phyloP scores from a whole-genome alignment of 2,113 vertebrate genomes.

The Meleagris gallopavo region DNA sequence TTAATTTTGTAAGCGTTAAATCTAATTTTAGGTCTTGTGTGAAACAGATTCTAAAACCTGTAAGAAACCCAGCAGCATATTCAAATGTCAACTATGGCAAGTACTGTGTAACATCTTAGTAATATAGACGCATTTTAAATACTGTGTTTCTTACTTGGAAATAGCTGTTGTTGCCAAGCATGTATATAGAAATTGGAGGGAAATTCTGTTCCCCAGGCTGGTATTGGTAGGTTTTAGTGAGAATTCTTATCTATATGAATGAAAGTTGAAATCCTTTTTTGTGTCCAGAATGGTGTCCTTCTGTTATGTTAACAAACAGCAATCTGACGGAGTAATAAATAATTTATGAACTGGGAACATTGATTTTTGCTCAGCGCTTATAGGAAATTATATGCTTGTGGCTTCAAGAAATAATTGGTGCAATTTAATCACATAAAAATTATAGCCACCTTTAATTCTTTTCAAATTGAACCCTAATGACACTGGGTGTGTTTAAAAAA shows the following conservation, averaged over 20 bases:
- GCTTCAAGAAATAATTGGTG: constrained; percentile 54
- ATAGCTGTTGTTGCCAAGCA: neutral
- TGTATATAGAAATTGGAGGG: neutral
- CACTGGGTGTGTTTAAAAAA: neutral
- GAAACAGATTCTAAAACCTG: neutral
- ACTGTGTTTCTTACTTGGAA: neutral
- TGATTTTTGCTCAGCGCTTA: constrained; percentile 64
- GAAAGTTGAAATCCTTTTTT: neutral
- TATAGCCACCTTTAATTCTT: constrained; percentile 61
- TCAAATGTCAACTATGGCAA: neutral
- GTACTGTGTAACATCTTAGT: neutral
- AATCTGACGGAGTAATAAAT: constrained; percentile 55
- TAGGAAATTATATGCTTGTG: constrained; percentile 61
- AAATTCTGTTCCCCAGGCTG: neutral
- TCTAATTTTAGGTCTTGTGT: neutral
- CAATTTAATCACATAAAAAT: constrained; percentile 68
- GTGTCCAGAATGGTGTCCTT: neutral
- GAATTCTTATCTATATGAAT: neutral
- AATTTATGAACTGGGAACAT: constrained; percentile 65
- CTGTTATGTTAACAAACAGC: constrained; percentile 17
- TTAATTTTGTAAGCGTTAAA: neutral
- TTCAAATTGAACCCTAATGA: constrained; percentile 66
- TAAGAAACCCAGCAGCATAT: neutral
- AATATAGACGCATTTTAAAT: neutral
- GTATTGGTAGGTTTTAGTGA: neutral